Evolutionary conservation across 2,888 invertebrate species (phyloP), one percentile per base, ranked within the genome.

Genomic region (Brenthis hecate): DNA sequence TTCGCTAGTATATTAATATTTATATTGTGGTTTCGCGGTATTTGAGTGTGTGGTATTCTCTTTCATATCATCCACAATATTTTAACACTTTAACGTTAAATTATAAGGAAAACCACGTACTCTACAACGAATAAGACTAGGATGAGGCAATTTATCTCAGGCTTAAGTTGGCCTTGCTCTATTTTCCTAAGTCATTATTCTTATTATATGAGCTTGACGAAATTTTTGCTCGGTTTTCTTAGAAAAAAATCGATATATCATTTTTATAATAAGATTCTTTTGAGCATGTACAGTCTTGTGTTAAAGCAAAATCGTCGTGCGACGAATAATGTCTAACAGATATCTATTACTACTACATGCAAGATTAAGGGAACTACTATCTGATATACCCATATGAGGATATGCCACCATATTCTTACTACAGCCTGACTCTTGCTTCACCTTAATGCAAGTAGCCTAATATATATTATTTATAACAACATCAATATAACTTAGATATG

Each of bases 181-280:
- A 73, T 73, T 70, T 74, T 65, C 71, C 56, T 53, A 66, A 70
- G 68, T 73, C 73, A 70, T 74, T 72, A 70, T 74, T 72, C 72
- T 71, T 72, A 58, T 72, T 69, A 73, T 43, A 43, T 69, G 48
- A 47, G 60, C 53, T 56, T 63, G 62, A 73, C 71, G 48, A 71
- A 71, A 63, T 69, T 62, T 65, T 63, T 43, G 36, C 47, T 6
- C 6, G n/a, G 16, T 60, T 68, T 63, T 66, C 43, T 56, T 55
- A 8, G 6, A 36, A 36, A 58, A 56, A 67, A 69, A 63, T 60
- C 32, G 43, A 65, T 58, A 66, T 47, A 53, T 55, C 56, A 57
- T 64, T 57, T 65, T 64, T 66, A 28, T 36, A 32, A 14, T 57
- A 55, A 64, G 56, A 43, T 14, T 5, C 48, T 48, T 32, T 51